Base-by-base conservation (phyloP, 2,888 invertebrate species). In the Lepas anatifera region DNA sequence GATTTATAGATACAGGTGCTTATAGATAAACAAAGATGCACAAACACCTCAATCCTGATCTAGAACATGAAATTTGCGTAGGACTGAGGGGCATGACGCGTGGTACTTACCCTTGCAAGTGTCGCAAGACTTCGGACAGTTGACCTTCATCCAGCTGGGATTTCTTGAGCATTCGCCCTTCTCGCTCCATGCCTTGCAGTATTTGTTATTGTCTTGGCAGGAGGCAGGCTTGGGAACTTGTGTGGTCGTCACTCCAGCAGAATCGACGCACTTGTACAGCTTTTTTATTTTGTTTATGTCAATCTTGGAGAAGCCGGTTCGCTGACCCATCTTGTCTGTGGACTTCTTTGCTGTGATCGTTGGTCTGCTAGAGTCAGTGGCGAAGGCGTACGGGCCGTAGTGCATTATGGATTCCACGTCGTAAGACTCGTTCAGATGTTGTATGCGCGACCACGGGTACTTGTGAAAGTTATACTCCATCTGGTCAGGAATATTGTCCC, bases 341-440 rank as follows among this genome's bases (percentile, higher is more conserved):
- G 74, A 71, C 41, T 73, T 73, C 67, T 75, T 77, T 0, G 80
- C 77, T 1, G 78, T 70, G 41, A 81, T 78, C 11, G 80, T 80
- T 0, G 79, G 78, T 22, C 73, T 73, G 0, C 74, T 72, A 4
- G 76, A 71, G 69, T 77, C 76, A 67, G 74, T 76, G 29, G 79
- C 76, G 74, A 80, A 80, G 46, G 78, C 78, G 70, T 76, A 77
- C 7, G 77, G 73, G 1, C 77, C 79, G 73, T 80, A 80, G 72
- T 80, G 80, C 79, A 80, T 79, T n/a, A 80, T 76, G 10, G 79
- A 79, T 13, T 73, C 73, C 27, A 77, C 75, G 70, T 80, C 79
- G 72, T 80, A 80, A 1, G 72, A 70, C 29, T 76, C 77, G 27
- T 76, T 77, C 32, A 79, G 73, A 72, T 76, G 76, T 68, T 78